Conservation (phyloP, 2,797 vertebrate species). For the Sitta carolinensis region DNA sequence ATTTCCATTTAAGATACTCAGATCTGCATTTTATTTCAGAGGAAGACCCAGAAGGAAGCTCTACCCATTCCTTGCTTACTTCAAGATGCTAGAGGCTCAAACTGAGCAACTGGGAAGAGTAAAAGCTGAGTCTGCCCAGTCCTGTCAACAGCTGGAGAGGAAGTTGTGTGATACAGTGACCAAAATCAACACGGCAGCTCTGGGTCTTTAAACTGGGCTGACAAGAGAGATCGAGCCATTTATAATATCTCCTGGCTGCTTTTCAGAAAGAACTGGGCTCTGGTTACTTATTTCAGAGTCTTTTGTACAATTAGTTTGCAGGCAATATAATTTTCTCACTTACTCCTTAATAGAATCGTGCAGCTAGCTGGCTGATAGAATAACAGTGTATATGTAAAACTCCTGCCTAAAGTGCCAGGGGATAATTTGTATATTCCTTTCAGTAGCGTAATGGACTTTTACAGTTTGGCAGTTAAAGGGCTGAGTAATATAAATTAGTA, state of each 20-base stretch:
- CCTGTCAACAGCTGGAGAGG: constrained; percentile 25
- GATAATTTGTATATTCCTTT: constrained; percentile 75
- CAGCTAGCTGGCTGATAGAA: constrained; percentile 67
- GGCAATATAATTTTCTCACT: constrained; percentile 77
- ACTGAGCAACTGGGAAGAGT: constrained; percentile 1
- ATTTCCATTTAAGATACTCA: background rate
- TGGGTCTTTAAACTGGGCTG: constrained; percentile 40
- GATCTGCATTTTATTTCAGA: background rate
- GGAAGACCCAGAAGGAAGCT: background rate
- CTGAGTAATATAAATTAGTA: constrained; percentile 67
- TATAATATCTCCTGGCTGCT: constrained; percentile 63
- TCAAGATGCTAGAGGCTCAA: constrained; percentile 18
- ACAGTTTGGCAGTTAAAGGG: constrained; percentile 71
- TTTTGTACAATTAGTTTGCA: constrained; percentile 75
- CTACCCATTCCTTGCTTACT: background rate
- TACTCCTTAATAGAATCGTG: constrained; percentile 71
- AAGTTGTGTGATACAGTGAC: background rate
- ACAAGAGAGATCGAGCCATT: constrained; percentile 50
- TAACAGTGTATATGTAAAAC: constrained; percentile 57
- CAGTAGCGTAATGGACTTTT: constrained; percentile 72
- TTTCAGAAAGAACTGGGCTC: constrained; percentile 61
- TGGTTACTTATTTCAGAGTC: constrained; percentile 69
- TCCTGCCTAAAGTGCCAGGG: constrained; percentile 60
- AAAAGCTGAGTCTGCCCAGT: constrained; percentile 17
- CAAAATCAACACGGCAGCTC: constrained; percentile 55